Base-by-base conservation (phyloP, 2,113 vertebrate genomes). In the Cavia porcellus region DNA sequence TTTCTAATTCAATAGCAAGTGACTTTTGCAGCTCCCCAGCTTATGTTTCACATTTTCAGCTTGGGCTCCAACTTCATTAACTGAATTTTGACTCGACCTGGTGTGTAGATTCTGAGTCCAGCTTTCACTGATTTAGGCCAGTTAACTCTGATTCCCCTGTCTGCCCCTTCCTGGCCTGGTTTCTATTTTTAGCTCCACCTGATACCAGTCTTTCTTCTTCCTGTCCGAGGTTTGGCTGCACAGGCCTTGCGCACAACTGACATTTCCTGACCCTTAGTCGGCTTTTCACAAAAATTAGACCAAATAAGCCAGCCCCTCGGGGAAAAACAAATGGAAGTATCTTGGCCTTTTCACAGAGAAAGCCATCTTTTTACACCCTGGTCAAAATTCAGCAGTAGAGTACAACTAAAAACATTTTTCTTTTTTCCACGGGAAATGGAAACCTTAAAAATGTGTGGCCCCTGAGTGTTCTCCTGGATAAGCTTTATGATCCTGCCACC, bases 241-340 rank as follows among this genome's bases (percentile, higher is more conserved):
- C 62, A 82, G 86, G 59, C 72, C 74, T 88, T 83, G 64, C 86
- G 64, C 75, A 25, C 0, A 19, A 55, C 83, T 95, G 92, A 88
- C 94, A 87, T 84, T 79, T 61, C 13, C 57, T 94, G 94, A 88
- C 92, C 97, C 79, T 94, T 79, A 96, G 79, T 95, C 84, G 95
- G 92, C 72, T 90, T 92, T 92, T 95, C 94, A 97, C 75, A 97
- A 84, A 97, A 97, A 97, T 95, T 90, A 95, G 68, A 79, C 81
- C 90, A 74, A 86, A 94, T 57, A 82, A 82, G 90, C 47, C 90
- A 92, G 50, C 66, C 89, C 90, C 92, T 92, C 32, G 0, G 91
- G 90, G 85, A 70, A 91, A 93, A 96, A 96, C 90, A 94, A 95
- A 96, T 94, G 79, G 45, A 86, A 82, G 45, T 75, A 55, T 6